A percentile compares a stretch with the other conserved stretches of the same genome.
Evolutionary conservation across 2,888 invertebrate species (phyloP).

Genomic region (Cheiracanthium punctorium): DNA sequence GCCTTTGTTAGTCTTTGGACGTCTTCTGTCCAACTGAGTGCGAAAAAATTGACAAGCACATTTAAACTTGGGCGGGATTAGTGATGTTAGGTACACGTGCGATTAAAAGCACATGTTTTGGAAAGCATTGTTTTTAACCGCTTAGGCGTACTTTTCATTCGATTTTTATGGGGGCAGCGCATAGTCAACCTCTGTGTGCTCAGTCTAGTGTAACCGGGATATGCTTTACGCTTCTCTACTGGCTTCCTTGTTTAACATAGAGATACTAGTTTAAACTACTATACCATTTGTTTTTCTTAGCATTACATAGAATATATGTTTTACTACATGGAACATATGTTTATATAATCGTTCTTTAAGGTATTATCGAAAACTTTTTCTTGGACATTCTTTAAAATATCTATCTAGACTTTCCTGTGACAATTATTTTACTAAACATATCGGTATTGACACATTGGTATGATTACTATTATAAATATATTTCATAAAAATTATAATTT

Average conservation of each 20-base stretch:
- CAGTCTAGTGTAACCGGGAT: slow-evolving; percentile 67
- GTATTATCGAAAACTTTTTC: no score
- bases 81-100: slow-evolving; percentile 67
- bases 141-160: slow-evolving; percentile 49
- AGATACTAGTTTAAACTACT: no score
- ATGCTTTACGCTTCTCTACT: slow-evolving; percentile 43
- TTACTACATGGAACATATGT: no score
- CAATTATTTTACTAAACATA: no score
- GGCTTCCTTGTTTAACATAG: slow-evolving; percentile 48
- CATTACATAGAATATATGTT: no score
- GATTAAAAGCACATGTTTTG: slow-evolving; percentile 68
- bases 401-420: no score
- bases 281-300: no score
- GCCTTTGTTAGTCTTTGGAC: slow-evolving; percentile 56
- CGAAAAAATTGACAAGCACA: slow-evolving; percentile 70
- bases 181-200: slow-evolving; percentile 46
- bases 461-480: no score
- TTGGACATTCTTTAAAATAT: no score
- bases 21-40: slow-evolving; percentile 63
- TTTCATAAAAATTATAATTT: no score
- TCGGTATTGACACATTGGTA: no score
- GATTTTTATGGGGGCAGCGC: slow-evolving; percentile 49
- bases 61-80: slow-evolving; percentile 69
- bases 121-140: slow-evolving; percentile 56
- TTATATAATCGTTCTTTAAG: no score